Evolutionary conservation across 2,113 vertebrate species (phyloP).

Genomic region (Zingel zingel): DNA sequence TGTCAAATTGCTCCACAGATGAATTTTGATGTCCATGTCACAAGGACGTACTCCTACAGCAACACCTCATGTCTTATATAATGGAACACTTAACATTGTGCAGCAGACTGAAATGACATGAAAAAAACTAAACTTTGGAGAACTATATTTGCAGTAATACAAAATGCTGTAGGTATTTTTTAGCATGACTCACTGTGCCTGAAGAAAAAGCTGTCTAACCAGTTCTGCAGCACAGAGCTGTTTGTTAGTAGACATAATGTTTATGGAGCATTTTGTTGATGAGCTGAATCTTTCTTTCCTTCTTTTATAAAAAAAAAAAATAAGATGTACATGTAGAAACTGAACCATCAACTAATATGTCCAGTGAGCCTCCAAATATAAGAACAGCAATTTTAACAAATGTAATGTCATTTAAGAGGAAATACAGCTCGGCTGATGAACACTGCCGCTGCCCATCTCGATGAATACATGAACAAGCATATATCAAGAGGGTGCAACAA

Average conservation of each 20-base stretch:
- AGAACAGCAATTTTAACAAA: background rate
- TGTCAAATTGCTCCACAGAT: conserved; percentile 26
- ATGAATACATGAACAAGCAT: background rate
- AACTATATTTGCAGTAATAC: conserved; percentile 44
- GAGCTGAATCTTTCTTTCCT: background rate
- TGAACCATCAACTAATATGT: conserved; percentile 4
- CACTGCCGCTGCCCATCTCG: background rate
- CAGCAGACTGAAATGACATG: conserved; percentile 40
- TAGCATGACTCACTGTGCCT: conserved; percentile 62
- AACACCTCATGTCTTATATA: conserved; percentile 63
- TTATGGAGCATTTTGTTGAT: conserved; percentile 7
- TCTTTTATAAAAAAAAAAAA: background rate
- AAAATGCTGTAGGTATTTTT: conserved; percentile 63
- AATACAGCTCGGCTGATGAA: background rate
- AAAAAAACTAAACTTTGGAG: conserved; percentile 42
- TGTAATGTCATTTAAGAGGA: conserved; percentile 20
- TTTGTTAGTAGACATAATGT: background rate
- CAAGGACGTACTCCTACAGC: conserved; percentile 39
- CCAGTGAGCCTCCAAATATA: background rate
- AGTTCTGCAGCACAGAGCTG: conserved; percentile 26
- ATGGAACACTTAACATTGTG: conserved; percentile 59
- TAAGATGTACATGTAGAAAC: background rate
- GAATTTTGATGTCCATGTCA: conserved; percentile 46
- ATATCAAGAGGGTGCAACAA: background rate
- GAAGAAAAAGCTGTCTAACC: conserved; percentile 50